Percentiles rank a stretch among this genome's conserved stretches.
These are phyloP conservation scores for Ctenochaetus hawaiiensis DNA, from an alignment of 2,797 vertebrate species.

Conservation along the genomic window DNA sequence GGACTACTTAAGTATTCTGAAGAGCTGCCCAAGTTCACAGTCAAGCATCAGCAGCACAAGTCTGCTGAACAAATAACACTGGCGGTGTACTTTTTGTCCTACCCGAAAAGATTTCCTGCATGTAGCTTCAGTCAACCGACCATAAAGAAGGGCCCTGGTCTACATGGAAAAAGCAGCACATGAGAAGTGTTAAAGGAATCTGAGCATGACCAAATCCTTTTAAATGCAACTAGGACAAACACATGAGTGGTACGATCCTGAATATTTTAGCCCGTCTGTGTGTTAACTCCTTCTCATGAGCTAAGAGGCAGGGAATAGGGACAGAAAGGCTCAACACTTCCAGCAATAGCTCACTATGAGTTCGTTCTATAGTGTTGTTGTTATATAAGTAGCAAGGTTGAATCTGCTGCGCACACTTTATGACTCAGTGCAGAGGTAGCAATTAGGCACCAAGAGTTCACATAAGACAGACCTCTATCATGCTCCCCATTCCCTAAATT, in stretches of 20 bases:
- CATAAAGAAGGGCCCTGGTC: conserved; percentile 30
- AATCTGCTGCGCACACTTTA: conserved; percentile 26
- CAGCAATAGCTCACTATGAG: conserved; percentile 12
- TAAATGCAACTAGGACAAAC: conserved; percentile 69
- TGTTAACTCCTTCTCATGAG: conserved; percentile 44
- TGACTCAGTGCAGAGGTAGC: conserved; percentile 40
- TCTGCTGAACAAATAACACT: conserved; percentile 53
- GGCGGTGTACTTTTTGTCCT: conserved; percentile 42
- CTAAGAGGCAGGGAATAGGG: conserved; percentile 37
- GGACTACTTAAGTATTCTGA: conserved; percentile 52
- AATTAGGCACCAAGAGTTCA: conserved; percentile 56
- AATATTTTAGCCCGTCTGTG: conserved; percentile 66
- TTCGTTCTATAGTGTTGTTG: conserved; percentile 34
- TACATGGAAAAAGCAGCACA: conserved; percentile 52
- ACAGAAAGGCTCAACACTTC: conserved; percentile 21
- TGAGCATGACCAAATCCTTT: conserved; percentile 58
- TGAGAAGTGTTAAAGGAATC: conserved; percentile 43
- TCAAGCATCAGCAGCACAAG: conserved; percentile 45
- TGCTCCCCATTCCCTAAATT: conserved; percentile 47
- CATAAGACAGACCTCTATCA: conserved; percentile 44
- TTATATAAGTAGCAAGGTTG: conserved; percentile 35
- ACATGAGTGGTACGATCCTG: conserved; percentile 48
- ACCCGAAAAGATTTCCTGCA: conserved; percentile 32
- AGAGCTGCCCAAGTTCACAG: conserved; percentile 41
- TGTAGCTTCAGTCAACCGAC: conserved; percentile 38